Conservation (phyloP, 2,888 invertebrate species). For the Drosophila subsilvestris region DNA sequence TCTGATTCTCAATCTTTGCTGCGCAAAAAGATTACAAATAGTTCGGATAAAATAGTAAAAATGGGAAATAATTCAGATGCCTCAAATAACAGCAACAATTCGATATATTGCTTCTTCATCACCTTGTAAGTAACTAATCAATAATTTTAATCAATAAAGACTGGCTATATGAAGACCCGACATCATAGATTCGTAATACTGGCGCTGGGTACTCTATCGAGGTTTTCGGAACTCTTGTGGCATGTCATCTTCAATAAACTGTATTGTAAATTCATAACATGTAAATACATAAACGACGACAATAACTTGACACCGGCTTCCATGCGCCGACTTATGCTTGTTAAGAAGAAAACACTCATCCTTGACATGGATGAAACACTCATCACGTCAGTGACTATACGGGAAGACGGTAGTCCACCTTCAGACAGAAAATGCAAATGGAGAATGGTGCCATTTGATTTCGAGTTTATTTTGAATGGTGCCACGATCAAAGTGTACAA, state of each 20-base stretch:
- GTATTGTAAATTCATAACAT: not conserved
- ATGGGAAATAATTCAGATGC: not conserved
- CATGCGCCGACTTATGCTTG: conserved; percentile 15
- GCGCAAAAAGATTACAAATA: no score
- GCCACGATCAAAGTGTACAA: conserved; percentile 36
- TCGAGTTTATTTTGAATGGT: conserved; percentile 3
- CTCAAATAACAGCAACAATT: not conserved
- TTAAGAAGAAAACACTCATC: conserved; percentile 41
- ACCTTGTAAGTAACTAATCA: not conserved
- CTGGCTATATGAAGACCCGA: not conserved
- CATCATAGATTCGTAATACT: not conserved
- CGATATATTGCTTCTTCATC: not conserved
- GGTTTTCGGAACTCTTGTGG: not conserved
- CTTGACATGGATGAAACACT: conserved; percentile 55
- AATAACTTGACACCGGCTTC: conserved; percentile 19
- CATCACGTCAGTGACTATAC: conserved; percentile 11
- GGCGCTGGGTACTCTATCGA: not conserved
- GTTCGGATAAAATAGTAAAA: not conserved
- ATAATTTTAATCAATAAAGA: not conserved
- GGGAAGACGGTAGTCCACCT: not conserved
- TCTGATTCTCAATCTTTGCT: not conserved
- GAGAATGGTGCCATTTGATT: conserved; percentile 20
- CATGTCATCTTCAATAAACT: not conserved
- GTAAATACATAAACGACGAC: not conserved
- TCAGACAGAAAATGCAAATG: not conserved